phyloP scores from a whole-genome alignment of 2,888 invertebrate genomes.

The Dugesia japonica region DNA sequence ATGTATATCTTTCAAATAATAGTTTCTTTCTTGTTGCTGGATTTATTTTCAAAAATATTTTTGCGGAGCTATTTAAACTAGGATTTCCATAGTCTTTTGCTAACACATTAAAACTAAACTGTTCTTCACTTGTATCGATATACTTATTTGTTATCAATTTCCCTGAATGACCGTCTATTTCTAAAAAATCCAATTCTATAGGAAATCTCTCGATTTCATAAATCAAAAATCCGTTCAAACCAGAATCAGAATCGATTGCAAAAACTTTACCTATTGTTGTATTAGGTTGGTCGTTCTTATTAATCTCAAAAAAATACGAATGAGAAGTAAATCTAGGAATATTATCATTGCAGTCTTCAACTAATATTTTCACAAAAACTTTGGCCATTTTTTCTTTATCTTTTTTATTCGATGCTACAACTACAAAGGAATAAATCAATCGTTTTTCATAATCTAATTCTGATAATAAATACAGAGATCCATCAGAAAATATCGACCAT shows the following conservation, averaged over 20 bases:
- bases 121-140: neutral
- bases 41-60: neutral
- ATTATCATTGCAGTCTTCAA: neutral
- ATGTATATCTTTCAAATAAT: neutral
- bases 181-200: neutral
- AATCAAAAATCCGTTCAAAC: neutral
- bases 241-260: neutral
- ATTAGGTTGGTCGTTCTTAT: neutral
- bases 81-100: neutral
- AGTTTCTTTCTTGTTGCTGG: neutral
- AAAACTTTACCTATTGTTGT: neutral
- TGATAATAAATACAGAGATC: neutral
- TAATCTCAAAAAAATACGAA: neutral
- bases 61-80: neutral
- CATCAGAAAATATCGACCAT: neutral
- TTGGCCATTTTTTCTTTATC: neutral
- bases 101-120: neutral
- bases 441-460: neutral
- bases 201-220: neutral
- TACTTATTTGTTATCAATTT: neutral
- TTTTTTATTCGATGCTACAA: neutral
- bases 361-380: neutral
- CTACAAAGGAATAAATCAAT: neutral
- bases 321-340: neutral
- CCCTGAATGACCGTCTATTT: neutral